These are phyloP conservation scores for Petrocephalus microphthalmus DNA, from an alignment of 2,113 vertebrate species.

Conservation along the genomic window DNA sequence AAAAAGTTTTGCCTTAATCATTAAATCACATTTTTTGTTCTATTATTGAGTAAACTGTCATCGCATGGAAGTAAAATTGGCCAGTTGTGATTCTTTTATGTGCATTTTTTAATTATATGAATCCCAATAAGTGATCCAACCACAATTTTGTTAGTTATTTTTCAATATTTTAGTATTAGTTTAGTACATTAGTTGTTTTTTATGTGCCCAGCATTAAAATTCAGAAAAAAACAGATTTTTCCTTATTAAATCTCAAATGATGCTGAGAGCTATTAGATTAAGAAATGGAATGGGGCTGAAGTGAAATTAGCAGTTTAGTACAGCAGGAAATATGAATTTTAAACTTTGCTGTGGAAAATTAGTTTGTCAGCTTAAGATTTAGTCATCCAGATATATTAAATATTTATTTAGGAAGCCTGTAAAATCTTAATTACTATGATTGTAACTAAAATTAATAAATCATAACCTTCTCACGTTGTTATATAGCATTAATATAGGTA, in stretches of 20 bases:
- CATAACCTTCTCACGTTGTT: not conserved
- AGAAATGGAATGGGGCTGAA: not conserved
- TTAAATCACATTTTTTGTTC: not conserved
- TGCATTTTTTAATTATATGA: not conserved
- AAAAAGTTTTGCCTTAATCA: not conserved
- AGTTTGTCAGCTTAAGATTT: not conserved
- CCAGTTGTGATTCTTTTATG: not conserved
- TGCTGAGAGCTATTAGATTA: not conserved
- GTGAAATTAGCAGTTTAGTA: slow-evolving; percentile 8
- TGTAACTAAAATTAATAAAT: not conserved
- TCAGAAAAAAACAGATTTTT: not conserved
- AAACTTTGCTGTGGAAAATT: not conserved
- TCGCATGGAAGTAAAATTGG: not conserved
- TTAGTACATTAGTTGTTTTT: not conserved
- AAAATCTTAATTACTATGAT: not conserved
- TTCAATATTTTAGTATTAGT: not conserved
- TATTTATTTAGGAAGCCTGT: not conserved
- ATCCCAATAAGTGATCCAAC: not conserved
- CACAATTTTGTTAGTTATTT: not conserved
- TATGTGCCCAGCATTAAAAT: not conserved
- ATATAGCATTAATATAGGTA: not conserved
- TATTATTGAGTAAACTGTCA: not conserved
- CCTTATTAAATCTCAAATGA: not conserved
- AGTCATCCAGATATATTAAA: not conserved
- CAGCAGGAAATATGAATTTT: not conserved